A percentile compares a stretch with the other conserved stretches of the same genome.
Evolutionary conservation across 2,888 invertebrate species (phyloP).

Genomic region (Heliconius charithonia): DNA sequence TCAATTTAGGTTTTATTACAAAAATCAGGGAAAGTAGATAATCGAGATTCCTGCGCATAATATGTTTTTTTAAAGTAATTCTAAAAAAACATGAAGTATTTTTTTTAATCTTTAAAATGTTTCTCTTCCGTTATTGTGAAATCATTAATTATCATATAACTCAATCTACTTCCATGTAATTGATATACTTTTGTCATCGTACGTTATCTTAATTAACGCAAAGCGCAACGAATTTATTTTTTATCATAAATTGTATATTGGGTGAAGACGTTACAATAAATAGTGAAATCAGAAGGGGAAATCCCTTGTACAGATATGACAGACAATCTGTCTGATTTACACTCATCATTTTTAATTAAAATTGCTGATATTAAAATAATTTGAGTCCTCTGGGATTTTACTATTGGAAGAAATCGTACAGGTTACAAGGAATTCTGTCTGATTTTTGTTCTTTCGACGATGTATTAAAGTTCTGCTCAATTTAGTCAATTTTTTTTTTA

Average conservation of each 20-base stretch:
- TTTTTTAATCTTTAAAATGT: too few species aligned
- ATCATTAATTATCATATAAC: too few species aligned
- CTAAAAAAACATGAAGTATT: too few species aligned
- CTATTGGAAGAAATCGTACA: not conserved
- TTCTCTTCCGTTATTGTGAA: too few species aligned
- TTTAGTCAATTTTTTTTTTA: too few species aligned
- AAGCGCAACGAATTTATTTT: not conserved
- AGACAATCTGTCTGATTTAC: not conserved
- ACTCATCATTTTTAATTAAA: constrained; percentile 1
- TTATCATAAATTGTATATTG: not conserved
- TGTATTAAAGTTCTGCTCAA: too few species aligned
- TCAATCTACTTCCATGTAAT: not conserved
- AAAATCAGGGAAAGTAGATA: too few species aligned
- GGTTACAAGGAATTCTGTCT: not conserved
- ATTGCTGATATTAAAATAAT: not conserved
- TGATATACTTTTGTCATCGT: not conserved
- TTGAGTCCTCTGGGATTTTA: not conserved
- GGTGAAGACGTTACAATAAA: not conserved
- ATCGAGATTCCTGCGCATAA: too few species aligned
- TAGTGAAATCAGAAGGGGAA: not conserved
- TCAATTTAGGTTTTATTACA: too few species aligned
- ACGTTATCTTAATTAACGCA: not conserved
- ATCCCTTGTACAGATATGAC: not conserved
- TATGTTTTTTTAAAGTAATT: too few species aligned
- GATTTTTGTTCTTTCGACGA: not conserved